These are phyloP conservation scores for Chionomys nivalis DNA, from an alignment of 2,113 vertebrate genomes.

Conservation along the genomic window DNA sequence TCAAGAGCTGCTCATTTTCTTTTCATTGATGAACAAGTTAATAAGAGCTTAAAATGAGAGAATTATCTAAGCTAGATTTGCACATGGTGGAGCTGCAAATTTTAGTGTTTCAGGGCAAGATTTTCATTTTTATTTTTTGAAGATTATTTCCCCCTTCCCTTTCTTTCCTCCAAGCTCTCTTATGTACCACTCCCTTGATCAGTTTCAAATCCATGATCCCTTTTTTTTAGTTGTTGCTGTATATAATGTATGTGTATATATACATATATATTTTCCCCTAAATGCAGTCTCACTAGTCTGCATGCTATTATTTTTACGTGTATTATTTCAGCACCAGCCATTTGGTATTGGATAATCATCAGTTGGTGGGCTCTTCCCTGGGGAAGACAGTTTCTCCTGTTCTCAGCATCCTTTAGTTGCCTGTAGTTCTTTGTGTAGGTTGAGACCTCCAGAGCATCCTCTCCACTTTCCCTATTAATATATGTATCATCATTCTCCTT, in stretches of 20 bases:
- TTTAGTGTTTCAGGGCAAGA: neutral
- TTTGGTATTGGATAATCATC: neutral
- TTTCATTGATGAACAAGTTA: neutral
- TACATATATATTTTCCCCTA: neutral
- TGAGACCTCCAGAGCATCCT: neutral
- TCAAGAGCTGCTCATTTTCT: neutral
- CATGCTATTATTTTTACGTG: neutral
- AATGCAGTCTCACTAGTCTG: neutral
- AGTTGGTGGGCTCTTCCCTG: neutral
- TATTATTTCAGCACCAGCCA: neutral
- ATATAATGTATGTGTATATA: neutral
- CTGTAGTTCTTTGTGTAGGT: neutral
- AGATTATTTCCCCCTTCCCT: neutral
- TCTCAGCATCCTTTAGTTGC: neutral
- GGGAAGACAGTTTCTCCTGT: neutral
- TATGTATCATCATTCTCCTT: neutral
- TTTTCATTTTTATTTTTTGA: neutral
- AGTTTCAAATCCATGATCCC: neutral
- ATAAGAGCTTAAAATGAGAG: neutral
- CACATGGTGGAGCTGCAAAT: neutral
- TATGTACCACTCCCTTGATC: neutral
- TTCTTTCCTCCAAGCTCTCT: neutral
- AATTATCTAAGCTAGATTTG: neutral
- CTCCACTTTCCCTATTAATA: neutral
- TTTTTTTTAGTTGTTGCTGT: neutral